A percentile compares a stretch with the other conserved stretches of the same genome.
Evolutionary conservation across 2,888 invertebrate genomes (phyloP).

Genomic region (Eilema griseolum): DNA sequence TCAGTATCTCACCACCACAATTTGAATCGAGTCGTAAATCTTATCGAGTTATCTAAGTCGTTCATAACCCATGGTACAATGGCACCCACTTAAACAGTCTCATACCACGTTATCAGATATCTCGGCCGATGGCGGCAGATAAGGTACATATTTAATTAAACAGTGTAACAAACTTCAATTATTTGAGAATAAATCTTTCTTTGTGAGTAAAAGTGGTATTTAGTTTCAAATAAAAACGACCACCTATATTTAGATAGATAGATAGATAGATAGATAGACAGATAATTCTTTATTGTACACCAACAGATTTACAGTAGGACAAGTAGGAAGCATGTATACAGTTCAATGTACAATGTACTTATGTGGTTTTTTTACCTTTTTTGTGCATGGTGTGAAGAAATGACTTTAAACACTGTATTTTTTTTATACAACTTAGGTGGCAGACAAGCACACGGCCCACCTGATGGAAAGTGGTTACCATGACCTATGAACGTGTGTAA

Average conservation of each 20-base stretch:
- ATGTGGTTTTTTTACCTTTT: background rate
- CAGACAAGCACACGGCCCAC: no score
- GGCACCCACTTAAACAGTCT: conserved; percentile 38
- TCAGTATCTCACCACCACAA: conserved; percentile 15
- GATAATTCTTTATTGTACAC: no score
- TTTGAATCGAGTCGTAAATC: conserved; percentile 39
- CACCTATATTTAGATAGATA: background rate
- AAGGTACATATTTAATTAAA: conserved; percentile 45
- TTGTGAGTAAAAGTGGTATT: conserved; percentile 10
- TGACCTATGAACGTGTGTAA: no score
- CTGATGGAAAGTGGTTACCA: no score
- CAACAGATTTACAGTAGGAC: no score
- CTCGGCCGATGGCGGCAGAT: conserved; percentile 34
- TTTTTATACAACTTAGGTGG: no score
- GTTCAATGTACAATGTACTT: no score
- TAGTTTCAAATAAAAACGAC: conserved; percentile 4
- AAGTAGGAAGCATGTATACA: no score
- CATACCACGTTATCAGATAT: conserved; percentile 19
- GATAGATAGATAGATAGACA: no score
- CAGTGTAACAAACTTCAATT: conserved; percentile 28
- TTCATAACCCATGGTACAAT: conserved; percentile 46
- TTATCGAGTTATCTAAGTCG: conserved; percentile 40
- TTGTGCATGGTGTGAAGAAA: no score
- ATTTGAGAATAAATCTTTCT: conserved; percentile 37
- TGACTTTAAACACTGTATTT: no score